Evolutionary conservation across 2,113 vertebrate species (phyloP), one percentile per base, ranked within the genome.

Genomic region (Pedetes capensis): DNA sequence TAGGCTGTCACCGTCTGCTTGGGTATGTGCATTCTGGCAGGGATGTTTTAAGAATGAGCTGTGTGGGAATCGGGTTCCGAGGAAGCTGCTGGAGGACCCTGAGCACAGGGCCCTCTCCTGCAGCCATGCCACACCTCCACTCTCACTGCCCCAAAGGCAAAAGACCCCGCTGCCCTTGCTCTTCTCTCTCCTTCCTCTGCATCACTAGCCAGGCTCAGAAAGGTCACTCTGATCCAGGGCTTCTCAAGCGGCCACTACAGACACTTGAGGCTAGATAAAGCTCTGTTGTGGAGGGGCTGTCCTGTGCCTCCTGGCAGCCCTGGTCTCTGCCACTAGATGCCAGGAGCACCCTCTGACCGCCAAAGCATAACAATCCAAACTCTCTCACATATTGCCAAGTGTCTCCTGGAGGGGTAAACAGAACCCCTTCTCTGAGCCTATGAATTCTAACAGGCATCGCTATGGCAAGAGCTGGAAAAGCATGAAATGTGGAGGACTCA

Each of bases 1-100:
- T 16, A 7, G 16, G 47, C 37, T 44, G 32, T 47, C 13, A 0
- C 7, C 47, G 2, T 80, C 74, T 85, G 74, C 34, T n/a, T 44
- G 87, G 57, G 64, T 37, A 44, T 8, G 16, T 9, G 29, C 2
- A 42, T 25, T 47, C 66, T 1, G 25, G 79, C 22, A 34, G n/a
- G 10, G 8, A 14, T 53, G 44, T 32, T 61, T 49, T 51, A 57
- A 81, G 32, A 80, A 76, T 0, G 53, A 37, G 39, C 47, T 68
- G 13, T 0, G 3, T 3, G 32, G 32, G 59, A 42, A 37, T 68
- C 5, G 1, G 34, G 34, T 12, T 78, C 71, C 49, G 23, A 0
- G 0, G 23, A 82, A 44, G 9, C 79, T 57, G 32, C 8, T 13
- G 12, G 68, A 64, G 44, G 42, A 68, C 14, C n/a, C 49, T 11